phyloP scores from a whole-genome alignment of 2,113 vertebrate species.

The Willisornis vidua region DNA sequence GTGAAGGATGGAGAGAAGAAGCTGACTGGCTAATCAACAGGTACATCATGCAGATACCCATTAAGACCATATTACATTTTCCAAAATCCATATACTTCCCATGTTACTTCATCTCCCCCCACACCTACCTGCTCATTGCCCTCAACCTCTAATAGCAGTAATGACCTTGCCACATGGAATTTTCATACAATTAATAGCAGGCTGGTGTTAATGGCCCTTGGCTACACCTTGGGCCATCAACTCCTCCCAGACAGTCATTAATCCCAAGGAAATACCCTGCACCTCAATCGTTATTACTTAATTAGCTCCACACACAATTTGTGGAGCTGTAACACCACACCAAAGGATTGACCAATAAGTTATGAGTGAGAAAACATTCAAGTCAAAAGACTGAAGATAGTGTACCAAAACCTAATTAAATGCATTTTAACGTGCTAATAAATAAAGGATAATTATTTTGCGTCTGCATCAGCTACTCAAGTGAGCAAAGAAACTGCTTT shows the following conservation, averaged over 20 bases:
- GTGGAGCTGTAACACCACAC: conserved; percentile 16
- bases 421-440: not conserved
- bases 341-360: conserved; percentile 22
- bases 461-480: not conserved
- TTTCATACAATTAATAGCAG: conserved; percentile 68
- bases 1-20: conserved; percentile 9
- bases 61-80: not conserved
- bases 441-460: not conserved
- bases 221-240: conserved; percentile 74
- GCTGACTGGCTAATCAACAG: not conserved
- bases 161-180: conserved; percentile 49
- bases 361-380: not conserved
- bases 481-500: not conserved
- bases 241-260: conserved; percentile 77
- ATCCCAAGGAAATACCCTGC: conserved; percentile 67
- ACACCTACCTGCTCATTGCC: not conserved
- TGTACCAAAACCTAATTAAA: conserved; percentile 9
- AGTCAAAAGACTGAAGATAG: not conserved
- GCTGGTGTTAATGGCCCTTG: conserved; percentile 70
- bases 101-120: conserved; percentile 22
- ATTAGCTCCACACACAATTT: conserved; percentile 50
- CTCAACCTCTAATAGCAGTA: conserved; percentile 37
- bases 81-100: conserved; percentile 3
- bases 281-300: conserved; percentile 57
- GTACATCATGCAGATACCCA: not conserved